Evolutionary conservation across 2,888 invertebrate species (phyloP).

Genomic region (Mantis religiosa): DNA sequence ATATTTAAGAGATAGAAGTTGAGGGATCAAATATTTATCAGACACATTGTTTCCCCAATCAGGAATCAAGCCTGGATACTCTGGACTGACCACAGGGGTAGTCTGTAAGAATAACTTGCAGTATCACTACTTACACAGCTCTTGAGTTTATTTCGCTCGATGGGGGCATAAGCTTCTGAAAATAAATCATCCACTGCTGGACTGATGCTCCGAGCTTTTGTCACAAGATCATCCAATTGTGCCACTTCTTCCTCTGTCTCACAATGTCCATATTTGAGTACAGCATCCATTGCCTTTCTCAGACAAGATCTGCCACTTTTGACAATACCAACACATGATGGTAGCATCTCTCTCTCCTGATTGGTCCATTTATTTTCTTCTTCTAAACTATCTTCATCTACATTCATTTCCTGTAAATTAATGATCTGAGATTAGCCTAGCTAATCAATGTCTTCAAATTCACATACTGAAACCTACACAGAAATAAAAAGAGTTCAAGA

Average conservation of each 20-base stretch:
- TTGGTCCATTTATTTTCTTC: conserved; percentile 30
- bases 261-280: conserved; percentile 23
- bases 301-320: conserved; percentile 30
- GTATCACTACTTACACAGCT: conserved; percentile 24
- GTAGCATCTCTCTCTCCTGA: conserved; percentile 28
- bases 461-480: too few relatives aligned
- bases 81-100: too few relatives aligned
- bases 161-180: conserved; percentile 30
- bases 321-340: conserved; percentile 30
- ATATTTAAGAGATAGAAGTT: too few relatives aligned
- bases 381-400: neutral
- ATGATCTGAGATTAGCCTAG: neutral
- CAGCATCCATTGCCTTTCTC: conserved; percentile 13
- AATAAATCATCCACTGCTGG: conserved; percentile 32
- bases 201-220: conserved; percentile 22
- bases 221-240: conserved; percentile 29
- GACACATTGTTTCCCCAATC: too few relatives aligned
- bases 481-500: too few relatives aligned
- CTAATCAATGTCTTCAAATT: too few relatives aligned
- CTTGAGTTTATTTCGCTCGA: conserved; percentile 25
- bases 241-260: conserved; percentile 22
- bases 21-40: too few relatives aligned
- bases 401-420: conserved; percentile 14
- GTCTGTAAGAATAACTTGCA: too few relatives aligned
- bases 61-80: too few relatives aligned